phyloP scores from a whole-genome alignment of 2,797 vertebrate genomes.

The Anisognathus igniventris region DNA sequence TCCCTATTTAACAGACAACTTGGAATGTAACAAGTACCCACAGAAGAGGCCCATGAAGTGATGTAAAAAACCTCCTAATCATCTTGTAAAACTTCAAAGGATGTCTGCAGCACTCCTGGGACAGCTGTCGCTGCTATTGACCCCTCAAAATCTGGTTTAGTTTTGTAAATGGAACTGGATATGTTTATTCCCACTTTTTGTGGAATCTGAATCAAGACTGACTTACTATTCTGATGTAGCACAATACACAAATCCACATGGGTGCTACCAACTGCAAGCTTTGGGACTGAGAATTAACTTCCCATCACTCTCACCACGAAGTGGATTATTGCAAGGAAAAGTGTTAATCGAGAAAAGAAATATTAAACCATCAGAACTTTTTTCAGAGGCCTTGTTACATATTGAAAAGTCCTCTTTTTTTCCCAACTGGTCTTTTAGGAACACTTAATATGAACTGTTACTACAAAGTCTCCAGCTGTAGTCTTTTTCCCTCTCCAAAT shows the following conservation, averaged over 20 bases:
- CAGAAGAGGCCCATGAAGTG: background rate
- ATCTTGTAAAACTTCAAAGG: background rate
- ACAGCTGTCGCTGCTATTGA: background rate
- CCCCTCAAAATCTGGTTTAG: background rate
- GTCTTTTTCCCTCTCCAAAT: background rate
- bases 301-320: background rate
- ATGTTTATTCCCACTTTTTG: background rate
- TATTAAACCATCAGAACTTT: background rate
- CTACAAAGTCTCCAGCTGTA: background rate
- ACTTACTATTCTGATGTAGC: background rate
- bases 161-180: background rate
- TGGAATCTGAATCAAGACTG: background rate
- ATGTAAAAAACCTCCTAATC: background rate
- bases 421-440: slow-evolving; percentile 32
- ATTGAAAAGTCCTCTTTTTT: background rate
- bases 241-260: fast-evolving
- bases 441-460: slow-evolving; percentile 38
- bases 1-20: background rate
- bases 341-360: background rate
- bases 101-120: background rate
- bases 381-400: background rate
- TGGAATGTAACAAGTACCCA: background rate
- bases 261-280: background rate
- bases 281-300: background rate
- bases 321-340: background rate